Conservation (phyloP, 2,888 invertebrate species). For the Autographa gamma region DNA sequence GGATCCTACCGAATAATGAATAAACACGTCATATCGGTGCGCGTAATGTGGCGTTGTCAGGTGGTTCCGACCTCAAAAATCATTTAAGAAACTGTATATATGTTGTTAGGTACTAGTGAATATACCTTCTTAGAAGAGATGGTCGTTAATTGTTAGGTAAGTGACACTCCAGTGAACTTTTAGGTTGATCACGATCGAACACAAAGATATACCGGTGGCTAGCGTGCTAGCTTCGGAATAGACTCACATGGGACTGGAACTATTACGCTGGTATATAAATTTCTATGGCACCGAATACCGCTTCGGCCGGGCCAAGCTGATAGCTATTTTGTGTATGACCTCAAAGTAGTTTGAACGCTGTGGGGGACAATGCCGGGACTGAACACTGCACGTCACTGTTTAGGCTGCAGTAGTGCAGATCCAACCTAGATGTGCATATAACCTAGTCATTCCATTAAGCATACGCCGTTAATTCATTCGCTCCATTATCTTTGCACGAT, state of each 20-base stretch:
- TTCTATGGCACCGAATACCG: slow-evolving; percentile 54
- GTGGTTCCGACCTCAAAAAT: slow-evolving; percentile 9
- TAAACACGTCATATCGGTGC: slow-evolving; percentile 6
- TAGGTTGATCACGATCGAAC: slow-evolving; percentile 40
- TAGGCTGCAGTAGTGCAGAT: slow-evolving; percentile 34
- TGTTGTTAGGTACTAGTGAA: background rate
- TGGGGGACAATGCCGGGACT: slow-evolving; percentile 38
- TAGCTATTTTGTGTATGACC: slow-evolving; percentile 60
- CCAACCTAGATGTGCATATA: slow-evolving; percentile 41
- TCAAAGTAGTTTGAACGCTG: slow-evolving; percentile 47
- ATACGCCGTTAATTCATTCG: slow-evolving; percentile 63
- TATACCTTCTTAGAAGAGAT: slow-evolving; percentile 30
- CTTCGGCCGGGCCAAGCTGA: slow-evolving; percentile 48
- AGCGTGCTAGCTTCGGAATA: slow-evolving; percentile 40
- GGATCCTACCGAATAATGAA: slow-evolving; percentile 6
- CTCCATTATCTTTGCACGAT: slow-evolving; percentile 60
- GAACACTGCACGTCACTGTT: slow-evolving; percentile 54
- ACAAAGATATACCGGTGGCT: slow-evolving; percentile 41
- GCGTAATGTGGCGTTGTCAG: slow-evolving; percentile 17
- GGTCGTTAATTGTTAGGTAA: slow-evolving; percentile 29
- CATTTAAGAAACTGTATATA: slow-evolving; percentile 3
- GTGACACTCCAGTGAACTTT: slow-evolving; percentile 23
- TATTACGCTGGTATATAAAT: slow-evolving; percentile 55
- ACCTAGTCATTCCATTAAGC: slow-evolving; percentile 51
- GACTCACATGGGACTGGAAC: slow-evolving; percentile 36